These are phyloP conservation scores for Podocnemis expansa DNA, from an alignment of 2,113 vertebrate genomes.

Conservation along the genomic window DNA sequence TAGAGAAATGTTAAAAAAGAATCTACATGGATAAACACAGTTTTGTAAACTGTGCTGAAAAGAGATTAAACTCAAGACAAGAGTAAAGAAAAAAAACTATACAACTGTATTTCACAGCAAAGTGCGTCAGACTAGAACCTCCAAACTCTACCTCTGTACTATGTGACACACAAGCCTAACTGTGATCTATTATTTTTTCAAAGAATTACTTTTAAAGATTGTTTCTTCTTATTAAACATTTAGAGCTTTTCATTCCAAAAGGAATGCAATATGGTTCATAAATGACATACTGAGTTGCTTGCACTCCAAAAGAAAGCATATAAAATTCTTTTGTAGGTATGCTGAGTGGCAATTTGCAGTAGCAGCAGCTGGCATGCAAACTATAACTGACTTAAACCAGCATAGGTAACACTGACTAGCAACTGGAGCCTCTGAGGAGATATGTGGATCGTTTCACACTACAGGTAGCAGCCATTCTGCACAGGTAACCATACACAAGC, in stretches of 20 bases:
- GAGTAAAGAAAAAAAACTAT: not conserved
- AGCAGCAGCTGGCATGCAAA: not conserved
- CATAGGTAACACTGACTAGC: too few relatives aligned
- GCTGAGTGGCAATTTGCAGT: not conserved
- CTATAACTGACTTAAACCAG: not conserved
- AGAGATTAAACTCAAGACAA: not conserved
- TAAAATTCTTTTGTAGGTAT: accelerated
- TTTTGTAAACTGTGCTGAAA: not conserved
- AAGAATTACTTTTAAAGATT: not conserved
- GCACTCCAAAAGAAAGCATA: not conserved
- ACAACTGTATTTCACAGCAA: not conserved
- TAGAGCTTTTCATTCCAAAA: not conserved
- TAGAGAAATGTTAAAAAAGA: not conserved
- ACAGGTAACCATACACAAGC: too few relatives aligned
- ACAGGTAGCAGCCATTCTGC: too few relatives aligned
- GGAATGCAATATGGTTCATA: not conserved
- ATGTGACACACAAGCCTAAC: accelerated
- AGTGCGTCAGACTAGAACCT: not conserved
- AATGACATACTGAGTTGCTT: not conserved
- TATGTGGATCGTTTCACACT: too few relatives aligned
- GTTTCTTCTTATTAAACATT: too few relatives aligned
- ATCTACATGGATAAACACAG: not conserved
- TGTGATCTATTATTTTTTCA: not conserved
- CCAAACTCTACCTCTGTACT: not conserved
- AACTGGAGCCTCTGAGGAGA: too few relatives aligned